Evolutionary conservation across 2,113 vertebrate species (phyloP), one percentile per base, ranked within the genome.

Genomic region (Eidolon helvum): DNA sequence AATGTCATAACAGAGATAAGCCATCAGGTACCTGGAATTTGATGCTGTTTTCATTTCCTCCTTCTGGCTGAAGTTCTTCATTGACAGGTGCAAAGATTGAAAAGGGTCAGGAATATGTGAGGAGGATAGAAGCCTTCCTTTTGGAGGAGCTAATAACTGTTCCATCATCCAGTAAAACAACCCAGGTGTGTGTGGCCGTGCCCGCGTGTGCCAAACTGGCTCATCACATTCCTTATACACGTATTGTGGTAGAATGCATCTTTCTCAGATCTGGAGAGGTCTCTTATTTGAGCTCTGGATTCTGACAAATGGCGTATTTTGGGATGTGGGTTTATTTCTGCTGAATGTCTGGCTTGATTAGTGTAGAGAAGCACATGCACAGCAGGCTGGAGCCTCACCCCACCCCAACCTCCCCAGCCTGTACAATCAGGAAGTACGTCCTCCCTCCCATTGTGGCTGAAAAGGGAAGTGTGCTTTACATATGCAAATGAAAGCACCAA

Each of bases 401-500:
- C 33, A 28, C 97, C 84, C 38, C 78, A 77, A 90, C 95, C 96
- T 87, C 92, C 88, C 90, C 96, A 89, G 92, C 38, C 97, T 92
- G 82, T 97, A 98, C 97, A 98, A 97, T 98, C 98, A 98, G 98
- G 97, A 98, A 98, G 97, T 74, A 19, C 95, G 96, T 98, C 98
- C 97, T 97, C 96, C 95, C 90, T 94, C 91, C 96, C 96, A 95
- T 98, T 98, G 98, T 99, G 98, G 96, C 96, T 98, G 96, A 45
- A 35, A 87, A 86, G 95, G 98, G 94, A 98, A 98, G 95, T 10
- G 1, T 89, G 98, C 98, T 98, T 98, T 98, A 97, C 97, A 98
- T 98, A 98, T 98, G 98, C 98, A 99, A 98, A 98, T 98, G 38
- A 11, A 69, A 72, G 91, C 98, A 95, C 96, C 80, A 98, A 98